Evolutionary conservation across 2,797 vertebrate species (phyloP).

Genomic region (Acanthiza pusilla): DNA sequence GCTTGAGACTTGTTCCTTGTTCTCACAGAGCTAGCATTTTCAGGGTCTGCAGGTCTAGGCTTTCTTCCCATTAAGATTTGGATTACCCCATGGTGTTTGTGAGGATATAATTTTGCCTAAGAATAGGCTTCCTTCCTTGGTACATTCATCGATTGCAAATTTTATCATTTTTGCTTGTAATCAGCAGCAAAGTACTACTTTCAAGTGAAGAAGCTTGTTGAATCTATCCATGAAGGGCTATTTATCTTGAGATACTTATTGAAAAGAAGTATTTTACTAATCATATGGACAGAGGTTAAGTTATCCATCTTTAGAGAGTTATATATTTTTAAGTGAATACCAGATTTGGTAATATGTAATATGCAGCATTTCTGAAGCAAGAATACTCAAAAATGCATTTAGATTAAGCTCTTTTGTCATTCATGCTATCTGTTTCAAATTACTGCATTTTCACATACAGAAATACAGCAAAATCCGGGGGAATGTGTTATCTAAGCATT

Average conservation of each 20-base stretch:
- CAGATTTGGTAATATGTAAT: neutral
- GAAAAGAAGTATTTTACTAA: neutral
- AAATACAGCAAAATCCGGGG: neutral
- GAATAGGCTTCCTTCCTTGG: neutral
- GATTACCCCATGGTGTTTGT: fast-evolving
- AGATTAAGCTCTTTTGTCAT: neutral
- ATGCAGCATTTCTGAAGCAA: neutral
- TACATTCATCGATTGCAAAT: neutral
- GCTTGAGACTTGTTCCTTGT: neutral
- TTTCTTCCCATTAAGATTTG: neutral
- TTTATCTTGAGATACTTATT: neutral
- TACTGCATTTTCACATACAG: neutral
- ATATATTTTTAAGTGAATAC: neutral
- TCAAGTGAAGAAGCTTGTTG: neutral
- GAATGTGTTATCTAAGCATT: neutral
- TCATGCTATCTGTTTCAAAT: neutral
- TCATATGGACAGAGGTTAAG: neutral
- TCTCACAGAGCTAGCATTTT: neutral
- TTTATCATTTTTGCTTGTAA: neutral
- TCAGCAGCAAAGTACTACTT: neutral
- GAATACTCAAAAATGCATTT: neutral
- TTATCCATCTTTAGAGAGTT: neutral
- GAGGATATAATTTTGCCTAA: neutral
- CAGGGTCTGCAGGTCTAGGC: neutral
- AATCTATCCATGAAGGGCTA: neutral